These are phyloP conservation scores for Astropecten irregularis DNA, from an alignment of 53 echinoderm and acorn worm species.

Conservation along the genomic window DNA sequence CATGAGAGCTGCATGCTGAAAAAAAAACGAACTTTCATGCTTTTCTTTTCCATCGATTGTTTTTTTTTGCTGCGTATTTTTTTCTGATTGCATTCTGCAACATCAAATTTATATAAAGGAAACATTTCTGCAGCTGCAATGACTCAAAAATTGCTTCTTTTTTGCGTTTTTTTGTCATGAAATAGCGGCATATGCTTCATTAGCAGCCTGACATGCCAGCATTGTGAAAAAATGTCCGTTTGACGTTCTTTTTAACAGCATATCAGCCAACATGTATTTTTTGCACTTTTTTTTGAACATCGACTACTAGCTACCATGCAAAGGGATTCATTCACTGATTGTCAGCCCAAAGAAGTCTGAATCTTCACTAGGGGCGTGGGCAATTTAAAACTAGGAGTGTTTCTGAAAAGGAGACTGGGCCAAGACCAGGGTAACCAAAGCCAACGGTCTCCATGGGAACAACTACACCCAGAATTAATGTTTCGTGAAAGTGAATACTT, in stretches of 20 bases:
- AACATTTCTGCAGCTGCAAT: neutral
- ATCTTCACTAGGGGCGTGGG: too few species aligned
- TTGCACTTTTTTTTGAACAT: neutral
- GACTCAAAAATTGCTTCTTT: neutral
- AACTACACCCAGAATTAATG: too few species aligned
- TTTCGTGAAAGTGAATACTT: too few species aligned
- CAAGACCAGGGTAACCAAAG: too few species aligned
- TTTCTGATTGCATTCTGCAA: neutral
- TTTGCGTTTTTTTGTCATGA: neutral
- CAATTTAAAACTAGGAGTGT: too few species aligned
- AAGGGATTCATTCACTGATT: too few species aligned
- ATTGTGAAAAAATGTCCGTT: neutral
- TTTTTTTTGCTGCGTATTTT: neutral
- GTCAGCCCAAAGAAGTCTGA: too few species aligned
- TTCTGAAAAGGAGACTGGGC: too few species aligned
- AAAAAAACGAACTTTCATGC: conserved; percentile 51
- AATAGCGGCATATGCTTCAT: neutral
- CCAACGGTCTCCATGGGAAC: too few species aligned
- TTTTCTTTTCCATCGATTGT: neutral
- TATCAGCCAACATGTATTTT: conserved; percentile 24
- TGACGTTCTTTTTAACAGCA: conserved; percentile 12
- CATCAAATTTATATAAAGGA: neutral
- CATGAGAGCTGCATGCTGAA: conserved; percentile 40
- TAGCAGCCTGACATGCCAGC: conserved; percentile 47
- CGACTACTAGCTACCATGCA: conserved; percentile 46